A percentile compares a stretch with the other conserved stretches of the same genome.
These are phyloP conservation scores for Allacma fusca DNA, from an alignment of 2,888 invertebrate species.

Conservation along the genomic window DNA sequence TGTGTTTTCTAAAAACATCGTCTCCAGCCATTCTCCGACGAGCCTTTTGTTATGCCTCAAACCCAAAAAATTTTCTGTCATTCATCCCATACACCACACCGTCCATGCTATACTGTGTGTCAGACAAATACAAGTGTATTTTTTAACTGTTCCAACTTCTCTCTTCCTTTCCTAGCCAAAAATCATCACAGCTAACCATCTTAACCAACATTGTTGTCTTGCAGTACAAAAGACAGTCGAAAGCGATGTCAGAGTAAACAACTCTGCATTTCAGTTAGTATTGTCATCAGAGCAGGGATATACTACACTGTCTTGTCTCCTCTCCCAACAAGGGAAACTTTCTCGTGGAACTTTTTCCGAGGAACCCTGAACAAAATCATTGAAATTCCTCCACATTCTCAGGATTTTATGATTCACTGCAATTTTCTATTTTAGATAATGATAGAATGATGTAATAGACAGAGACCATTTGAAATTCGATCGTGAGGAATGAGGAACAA, in stretches of 20 bases:
- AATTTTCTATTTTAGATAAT: slow-evolving; percentile 8
- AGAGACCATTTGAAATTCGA: background rate
- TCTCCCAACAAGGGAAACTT: no score
- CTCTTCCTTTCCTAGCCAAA: slow-evolving; percentile 29
- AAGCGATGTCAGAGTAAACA: slow-evolving; percentile 25
- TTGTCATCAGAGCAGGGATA: background rate
- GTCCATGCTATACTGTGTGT: slow-evolving; percentile 27
- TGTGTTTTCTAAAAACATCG: slow-evolving; percentile 57
- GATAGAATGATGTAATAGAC: background rate
- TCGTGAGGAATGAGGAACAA: background rate
- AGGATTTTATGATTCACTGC: background rate
- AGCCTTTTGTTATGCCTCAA: slow-evolving; percentile 50
- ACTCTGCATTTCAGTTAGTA: slow-evolving; percentile 16
- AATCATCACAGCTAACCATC: slow-evolving; percentile 35
- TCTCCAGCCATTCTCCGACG: slow-evolving; percentile 52
- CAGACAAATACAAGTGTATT: slow-evolving; percentile 42
- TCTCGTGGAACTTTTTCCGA: background rate
- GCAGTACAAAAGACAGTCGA: slow-evolving; percentile 22
- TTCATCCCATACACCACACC: slow-evolving; percentile 49
- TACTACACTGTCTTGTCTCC: background rate
- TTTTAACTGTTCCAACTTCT: slow-evolving; percentile 17
- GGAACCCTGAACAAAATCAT: background rate
- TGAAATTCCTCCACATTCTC: slow-evolving; percentile 6
- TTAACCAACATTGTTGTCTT: slow-evolving; percentile 26
- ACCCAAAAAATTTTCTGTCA: slow-evolving; percentile 55